These are phyloP conservation scores for Chiloscyllium punctatum DNA, from an alignment of 2,797 vertebrate genomes.

Conservation along the genomic window DNA sequence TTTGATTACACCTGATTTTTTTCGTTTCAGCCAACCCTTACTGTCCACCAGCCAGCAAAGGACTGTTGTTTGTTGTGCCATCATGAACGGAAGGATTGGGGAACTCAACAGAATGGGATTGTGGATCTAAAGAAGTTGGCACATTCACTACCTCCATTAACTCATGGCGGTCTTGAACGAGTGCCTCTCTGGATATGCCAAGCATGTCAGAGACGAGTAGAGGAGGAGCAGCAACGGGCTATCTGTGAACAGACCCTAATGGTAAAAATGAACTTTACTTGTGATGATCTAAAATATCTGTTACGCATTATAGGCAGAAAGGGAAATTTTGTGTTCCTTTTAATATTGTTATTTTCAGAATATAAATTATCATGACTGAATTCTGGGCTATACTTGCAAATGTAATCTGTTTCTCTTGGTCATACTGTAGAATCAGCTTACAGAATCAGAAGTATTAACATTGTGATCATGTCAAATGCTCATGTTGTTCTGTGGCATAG, in stretches of 20 bases:
- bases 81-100: conserved; percentile 95
- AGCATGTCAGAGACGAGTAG: conserved; percentile 94
- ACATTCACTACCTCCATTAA: conserved; percentile 86
- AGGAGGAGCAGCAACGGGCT: conserved; percentile 89
- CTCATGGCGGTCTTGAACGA: conserved; percentile 93
- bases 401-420: background rate
- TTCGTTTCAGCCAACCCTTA: conserved; percentile 34
- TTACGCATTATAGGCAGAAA: background rate
- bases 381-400: background rate
- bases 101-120: conserved; percentile 79
- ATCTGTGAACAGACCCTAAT: conserved; percentile 80
- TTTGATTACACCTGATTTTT: background rate
- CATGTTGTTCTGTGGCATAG: too few relatives aligned
- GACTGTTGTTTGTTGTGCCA: conserved; percentile 96
- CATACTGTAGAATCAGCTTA: background rate
- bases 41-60: conserved; percentile 76
- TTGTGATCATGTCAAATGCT: background rate
- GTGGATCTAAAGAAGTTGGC: conserved; percentile 83
- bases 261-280: conserved; percentile 58
- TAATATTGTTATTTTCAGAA: background rate
- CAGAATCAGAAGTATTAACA: background rate
- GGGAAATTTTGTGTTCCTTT: background rate
- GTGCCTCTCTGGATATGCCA: conserved; percentile 99
- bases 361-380: background rate
- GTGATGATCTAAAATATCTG: background rate